These are phyloP conservation scores for Hirundichthys speculiger DNA, from an alignment of 2,113 vertebrate species.

Conservation along the genomic window DNA sequence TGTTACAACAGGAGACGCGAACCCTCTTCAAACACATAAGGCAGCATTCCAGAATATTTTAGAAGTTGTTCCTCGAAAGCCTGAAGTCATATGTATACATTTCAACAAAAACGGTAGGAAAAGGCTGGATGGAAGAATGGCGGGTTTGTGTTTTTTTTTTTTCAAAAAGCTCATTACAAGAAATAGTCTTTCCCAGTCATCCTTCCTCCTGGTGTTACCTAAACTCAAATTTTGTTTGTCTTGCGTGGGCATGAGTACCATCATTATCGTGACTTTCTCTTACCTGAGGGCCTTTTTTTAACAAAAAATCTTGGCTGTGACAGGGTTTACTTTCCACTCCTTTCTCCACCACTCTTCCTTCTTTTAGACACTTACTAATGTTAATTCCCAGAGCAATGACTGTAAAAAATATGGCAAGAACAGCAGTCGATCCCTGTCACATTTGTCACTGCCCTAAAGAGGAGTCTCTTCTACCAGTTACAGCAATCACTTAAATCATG, in stretches of 20 bases:
- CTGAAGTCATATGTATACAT: too few relatives aligned
- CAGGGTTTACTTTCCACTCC: slow-evolving; percentile 29
- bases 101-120: too few relatives aligned
- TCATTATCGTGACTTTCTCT: slow-evolving; percentile 11
- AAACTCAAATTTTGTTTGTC: slow-evolving; percentile 19
- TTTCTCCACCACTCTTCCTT: not conserved
- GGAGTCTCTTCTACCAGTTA: not conserved
- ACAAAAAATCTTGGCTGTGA: slow-evolving; percentile 47
- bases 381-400: too few relatives aligned
- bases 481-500: not conserved
- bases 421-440: slow-evolving; percentile 9
- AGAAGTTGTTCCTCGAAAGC: too few relatives aligned
- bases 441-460: slow-evolving; percentile 12
- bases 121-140: slow-evolving; percentile 1
- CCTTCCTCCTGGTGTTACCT: not conserved
- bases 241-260: slow-evolving; percentile 5
- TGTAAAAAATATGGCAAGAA: slow-evolving; percentile 9
- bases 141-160: too few relatives aligned
- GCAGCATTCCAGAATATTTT: slow-evolving; percentile 11
- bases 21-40: slow-evolving; percentile 38
- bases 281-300: slow-evolving; percentile 23
- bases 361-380: slow-evolving; percentile 10
- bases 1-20: slow-evolving; percentile 26
- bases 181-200: slow-evolving; percentile 4
- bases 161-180: not conserved